These are phyloP conservation scores for Eleutherodactylus coqui DNA, from an alignment of 2,797 vertebrate species.

Conservation along the genomic window DNA sequence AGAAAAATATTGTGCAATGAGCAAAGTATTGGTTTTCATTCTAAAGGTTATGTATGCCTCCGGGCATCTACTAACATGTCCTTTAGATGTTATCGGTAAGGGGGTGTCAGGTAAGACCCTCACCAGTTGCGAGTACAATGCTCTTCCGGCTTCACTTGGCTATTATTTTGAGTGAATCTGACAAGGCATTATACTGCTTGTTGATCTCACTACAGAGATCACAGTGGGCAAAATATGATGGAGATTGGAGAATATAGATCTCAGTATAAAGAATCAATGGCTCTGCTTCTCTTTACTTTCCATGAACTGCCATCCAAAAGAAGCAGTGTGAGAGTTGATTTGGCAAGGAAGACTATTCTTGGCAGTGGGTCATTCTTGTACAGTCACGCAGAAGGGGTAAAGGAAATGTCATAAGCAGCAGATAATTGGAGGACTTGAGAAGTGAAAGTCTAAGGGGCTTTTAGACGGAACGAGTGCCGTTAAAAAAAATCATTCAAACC, in stretches of 20 bases:
- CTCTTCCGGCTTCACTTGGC: neutral
- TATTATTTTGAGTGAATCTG: neutral
- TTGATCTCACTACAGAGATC: constrained; percentile 34
- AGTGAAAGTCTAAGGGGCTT: no score
- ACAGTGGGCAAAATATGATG: constrained; percentile 1
- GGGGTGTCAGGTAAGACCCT: neutral
- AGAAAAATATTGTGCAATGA: neutral
- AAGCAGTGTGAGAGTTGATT: constrained; percentile 30
- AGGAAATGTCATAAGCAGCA: neutral
- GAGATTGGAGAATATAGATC: constrained; percentile 29
- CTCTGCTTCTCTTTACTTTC: constrained; percentile 19
- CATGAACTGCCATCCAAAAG: constrained; percentile 47
- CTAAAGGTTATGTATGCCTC: no score
- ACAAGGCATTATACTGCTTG: neutral
- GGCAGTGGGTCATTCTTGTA: constrained; percentile 8
- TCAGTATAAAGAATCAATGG: constrained; percentile 44
- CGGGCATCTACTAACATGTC: neutral
- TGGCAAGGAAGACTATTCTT: constrained; percentile 31
- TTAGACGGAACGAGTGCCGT: no score
- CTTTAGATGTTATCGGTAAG: neutral
- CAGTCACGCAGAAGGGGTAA: neutral
- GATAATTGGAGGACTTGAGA: constrained; percentile 6
- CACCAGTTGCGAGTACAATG: neutral
- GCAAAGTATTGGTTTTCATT: no score
- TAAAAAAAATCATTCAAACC: no score